Evolutionary conservation across 2,113 vertebrate species (phyloP), one percentile per base, ranked within the genome.

Genomic region (Pedetes capensis): DNA sequence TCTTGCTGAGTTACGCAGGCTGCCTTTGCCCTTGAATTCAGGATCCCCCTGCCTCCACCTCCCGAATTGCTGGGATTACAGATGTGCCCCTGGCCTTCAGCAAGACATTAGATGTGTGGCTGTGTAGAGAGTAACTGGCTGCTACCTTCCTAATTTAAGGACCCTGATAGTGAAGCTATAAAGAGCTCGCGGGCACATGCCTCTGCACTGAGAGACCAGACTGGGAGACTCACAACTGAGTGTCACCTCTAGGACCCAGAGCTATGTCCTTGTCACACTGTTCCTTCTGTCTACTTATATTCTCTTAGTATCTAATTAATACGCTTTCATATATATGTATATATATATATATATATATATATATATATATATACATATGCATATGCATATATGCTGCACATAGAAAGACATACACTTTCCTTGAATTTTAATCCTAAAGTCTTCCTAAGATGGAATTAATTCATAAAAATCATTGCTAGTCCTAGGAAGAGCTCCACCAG

Each of bases 91-190:
- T n/a, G n/a, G n/a, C n/a, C n/a, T n/a, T n/a, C n/a, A n/a, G n/a
- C n/a, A n/a, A n/a, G n/a, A n/a, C n/a, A n/a, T n/a, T n/a, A n/a
- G n/a, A n/a, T n/a, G n/a, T n/a, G n/a, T n/a, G n/a, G n/a, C n/a
- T n/a, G n/a, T n/a, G n/a, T n/a, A n/a, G 61, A 83, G 2, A 90
- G 27, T 4, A 55, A 80, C 1, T 37, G 39, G 9, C 25, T 49
- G 17, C 44, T 10, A 7, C 51, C n/a, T 53, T 18, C 5, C 66
- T 53, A 34, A 91, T 20, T 11, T 8, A 66, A 88, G 59, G 1
- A 34, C 8, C 25, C 37, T 55, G 20, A 12, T 57, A 68, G 0
- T 8, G 13, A 61, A 66, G 18, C 7, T 34, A 0, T 47, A 37
- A n/a, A 57, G 42, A 16, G 51, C 64, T 18, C 29, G 16, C 7